Percentiles rank a stretch among this genome's conserved stretches.
phyloP scores from a whole-genome alignment of 2,113 vertebrate species.

The Corvus moneduloides region DNA sequence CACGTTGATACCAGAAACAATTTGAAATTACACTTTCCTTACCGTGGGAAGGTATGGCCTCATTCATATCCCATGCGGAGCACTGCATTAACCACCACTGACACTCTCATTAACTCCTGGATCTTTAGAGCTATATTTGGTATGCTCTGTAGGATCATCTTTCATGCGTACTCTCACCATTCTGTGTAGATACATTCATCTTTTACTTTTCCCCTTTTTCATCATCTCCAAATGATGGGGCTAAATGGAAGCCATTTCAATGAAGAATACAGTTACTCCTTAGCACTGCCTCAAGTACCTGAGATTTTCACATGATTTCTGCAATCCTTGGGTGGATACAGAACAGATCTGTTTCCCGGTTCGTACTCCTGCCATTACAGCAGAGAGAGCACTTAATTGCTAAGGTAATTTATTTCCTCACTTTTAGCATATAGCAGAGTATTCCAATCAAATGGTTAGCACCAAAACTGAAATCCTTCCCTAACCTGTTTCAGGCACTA shows the following conservation, averaged over 20 bases:
- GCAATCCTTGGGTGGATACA: background rate
- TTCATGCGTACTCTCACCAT: background rate
- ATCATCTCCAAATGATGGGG: background rate
- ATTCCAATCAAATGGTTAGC: background rate
- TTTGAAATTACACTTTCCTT: background rate
- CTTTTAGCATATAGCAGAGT: background rate
- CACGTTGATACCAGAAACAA: background rate
- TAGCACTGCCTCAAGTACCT: background rate
- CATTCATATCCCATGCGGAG: conserved; percentile 7
- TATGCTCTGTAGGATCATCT: background rate
- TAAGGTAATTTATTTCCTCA: background rate
- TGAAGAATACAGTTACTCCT: background rate
- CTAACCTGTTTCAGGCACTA: background rate
- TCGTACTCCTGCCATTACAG: background rate
- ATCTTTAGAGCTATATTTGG: conserved; percentile 20
- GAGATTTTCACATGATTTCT: background rate
- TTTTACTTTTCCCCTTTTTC: conserved; percentile 5
- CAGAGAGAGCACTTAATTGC: background rate
- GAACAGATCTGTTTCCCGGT: background rate
- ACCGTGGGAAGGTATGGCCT: background rate
- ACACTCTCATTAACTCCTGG: conserved; percentile 21
- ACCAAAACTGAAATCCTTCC: background rate
- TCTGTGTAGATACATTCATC: background rate
- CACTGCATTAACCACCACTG: background rate
- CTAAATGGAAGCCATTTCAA: background rate